These are phyloP conservation scores for Listronotus oregonensis DNA, from an alignment of 1,140 invertebrate species.

Conservation along the genomic window DNA sequence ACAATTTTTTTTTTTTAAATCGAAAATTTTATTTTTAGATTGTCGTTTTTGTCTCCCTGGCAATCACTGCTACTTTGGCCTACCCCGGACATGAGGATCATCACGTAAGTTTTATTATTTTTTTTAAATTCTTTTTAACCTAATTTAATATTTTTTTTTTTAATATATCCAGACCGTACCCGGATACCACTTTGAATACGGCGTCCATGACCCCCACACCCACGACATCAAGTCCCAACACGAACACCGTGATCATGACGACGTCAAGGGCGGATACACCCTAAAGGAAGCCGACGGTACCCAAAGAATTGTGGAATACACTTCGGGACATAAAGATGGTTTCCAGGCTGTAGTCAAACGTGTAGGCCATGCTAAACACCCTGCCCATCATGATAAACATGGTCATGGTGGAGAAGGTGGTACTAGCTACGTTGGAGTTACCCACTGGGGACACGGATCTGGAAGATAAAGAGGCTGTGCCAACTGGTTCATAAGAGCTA, in stretches of 20 bases:
- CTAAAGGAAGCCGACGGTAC: slow-evolving; percentile 57
- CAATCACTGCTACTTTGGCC: no score
- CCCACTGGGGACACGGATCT: slow-evolving; percentile 38
- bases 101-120: no score
- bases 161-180: slow-evolving; percentile 5
- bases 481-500: no score
- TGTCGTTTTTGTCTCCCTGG: no score
- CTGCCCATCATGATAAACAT: slow-evolving; percentile 16
- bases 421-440: slow-evolving; percentile 33
- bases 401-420: slow-evolving; percentile 18
- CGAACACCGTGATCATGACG: slow-evolving; percentile 58
- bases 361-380: slow-evolving; percentile 31
- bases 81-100: no score
- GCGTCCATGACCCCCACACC: slow-evolving; percentile 57
- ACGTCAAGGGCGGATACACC: slow-evolving; percentile 57
- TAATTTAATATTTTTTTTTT: no score
- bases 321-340: slow-evolving; percentile 53
- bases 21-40: no score
- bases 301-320: slow-evolving; percentile 57
- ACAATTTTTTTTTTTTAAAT: no score
- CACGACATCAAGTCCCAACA: slow-evolving; percentile 58
- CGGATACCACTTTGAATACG: slow-evolving; percentile 58
- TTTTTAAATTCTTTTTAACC: no score
- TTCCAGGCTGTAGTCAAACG: slow-evolving; percentile 47
- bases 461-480: slow-evolving; percentile 13